Base-by-base conservation (phyloP, 2,888 invertebrate genomes). In the Trichogramma dendrolimi region DNA sequence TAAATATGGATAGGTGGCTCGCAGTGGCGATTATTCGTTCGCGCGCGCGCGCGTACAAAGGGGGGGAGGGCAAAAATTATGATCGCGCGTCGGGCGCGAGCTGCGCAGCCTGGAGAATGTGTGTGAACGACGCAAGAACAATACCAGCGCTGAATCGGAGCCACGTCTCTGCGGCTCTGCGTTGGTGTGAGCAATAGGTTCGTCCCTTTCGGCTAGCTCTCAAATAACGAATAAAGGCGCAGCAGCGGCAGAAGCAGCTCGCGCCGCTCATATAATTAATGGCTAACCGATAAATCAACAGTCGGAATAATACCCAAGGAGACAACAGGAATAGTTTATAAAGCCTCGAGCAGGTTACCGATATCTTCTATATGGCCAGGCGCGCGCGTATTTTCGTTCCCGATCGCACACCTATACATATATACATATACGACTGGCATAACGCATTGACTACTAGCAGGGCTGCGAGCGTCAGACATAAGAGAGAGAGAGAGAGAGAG, bases 281-380 rank as follows among this genome's bases (percentile, higher is more conserved):
- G 77, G 78, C 69, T 67, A 67, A 65, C 66, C 76, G 72, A 75
- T 78, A 77, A 78, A 77, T 79, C 79, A 78, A 70, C 74, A 69
- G 69, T 69, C 68, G 71, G 78, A 78, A 78, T 78, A 78, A 78
- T 78, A 74, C 75, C 75, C 75, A 78, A 78, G 78, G 73, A 78
- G 77, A 78, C 77, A 79, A 78, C 78, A 77, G 79, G 75, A 77
- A 78, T 78, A 78, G 79, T 78, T 79, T 76, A 77, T 78, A 77
- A 78, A 78, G 72, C 70, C 67, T 60, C 60, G 60, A 48, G 61
- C 53, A 10, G 39, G 27, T 27, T 27, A 27, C 27, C 27, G 27
- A 27, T 27, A 27, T 27, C 27, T 27, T 27, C 27, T 27, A 27
- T 27, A 27, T 27, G 27, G 27, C n/a, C 46, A 10, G 10, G 46